Evolutionary conservation across 2,797 vertebrate genomes (phyloP), one percentile per base, ranked within the genome.

Genomic region (Euphonia xanthogaster): DNA sequence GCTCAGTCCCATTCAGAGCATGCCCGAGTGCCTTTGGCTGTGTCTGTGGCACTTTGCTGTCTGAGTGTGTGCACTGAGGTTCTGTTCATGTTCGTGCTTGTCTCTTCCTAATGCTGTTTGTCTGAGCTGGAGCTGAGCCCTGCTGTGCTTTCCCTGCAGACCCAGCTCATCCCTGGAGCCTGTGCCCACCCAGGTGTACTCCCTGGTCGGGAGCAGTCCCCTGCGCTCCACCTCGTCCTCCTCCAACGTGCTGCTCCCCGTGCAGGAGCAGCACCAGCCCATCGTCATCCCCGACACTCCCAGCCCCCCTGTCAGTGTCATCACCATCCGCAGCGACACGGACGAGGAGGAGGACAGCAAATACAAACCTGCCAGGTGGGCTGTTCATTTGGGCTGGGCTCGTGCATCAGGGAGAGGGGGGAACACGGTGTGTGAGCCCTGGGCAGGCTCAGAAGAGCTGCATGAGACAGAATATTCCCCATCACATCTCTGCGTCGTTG

Each of bases 341-440:
- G 99, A 99, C 48, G 99, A 99, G n/a, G 99, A 99, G 78, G 99
- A 99, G 33, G 99, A 99, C 97, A 98, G 98, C 96, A 99, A 99
- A 96, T 98, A 98, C 93, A 98, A 99, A 23, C 98, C 99, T 82
- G 97, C 92, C 87, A 99, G 98, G 99, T 99, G 97, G 89, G 96
- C 18, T n/a, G 22, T 27, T 57, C 16, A 0, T 11, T n/a, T 33
- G 7, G 42, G 39, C 53, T 31, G 12, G 11, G 6, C 63, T n/a
- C n/a, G n/a, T n/a, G n/a, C 30, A 10, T 2, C 61, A 17, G 19
- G 42, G 48, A 51, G 40, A 35, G 40, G 4, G 25, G 40, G 30
- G 37, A 67, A 1, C 19, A 1, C 6, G 1, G 2, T 4, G 0
- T 54, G 35, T 17, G 47, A 70, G 58, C 63, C 37, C 50, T 66